Evolutionary conservation across 1,140 invertebrate species (phyloP).

Genomic region (Drosophila teissieri): DNA sequence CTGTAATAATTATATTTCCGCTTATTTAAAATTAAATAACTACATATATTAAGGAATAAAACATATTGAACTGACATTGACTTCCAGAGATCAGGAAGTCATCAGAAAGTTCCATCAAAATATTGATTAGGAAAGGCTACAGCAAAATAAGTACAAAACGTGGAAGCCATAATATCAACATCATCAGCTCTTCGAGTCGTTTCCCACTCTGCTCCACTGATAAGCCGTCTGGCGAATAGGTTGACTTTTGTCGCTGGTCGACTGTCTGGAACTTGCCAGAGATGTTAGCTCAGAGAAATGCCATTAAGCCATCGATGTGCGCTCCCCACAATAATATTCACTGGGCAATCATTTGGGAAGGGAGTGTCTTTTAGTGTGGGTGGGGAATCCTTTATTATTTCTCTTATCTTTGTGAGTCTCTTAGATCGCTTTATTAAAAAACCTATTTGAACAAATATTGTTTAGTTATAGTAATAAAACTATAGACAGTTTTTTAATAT

Average conservation of each 20-base stretch:
- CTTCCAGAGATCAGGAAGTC: background rate
- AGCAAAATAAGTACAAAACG: slow-evolving; percentile 6
- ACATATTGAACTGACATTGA: background rate
- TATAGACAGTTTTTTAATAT: too few relatives aligned
- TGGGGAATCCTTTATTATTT: background rate
- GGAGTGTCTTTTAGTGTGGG: slow-evolving; percentile 10
- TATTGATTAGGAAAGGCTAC: slow-evolving; percentile 29
- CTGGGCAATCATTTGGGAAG: slow-evolving; percentile 32
- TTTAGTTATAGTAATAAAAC: too few relatives aligned
- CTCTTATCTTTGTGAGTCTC: background rate
- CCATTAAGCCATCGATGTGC: slow-evolving; percentile 48
- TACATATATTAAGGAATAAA: background rate
- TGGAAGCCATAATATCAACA: slow-evolving; percentile 47
- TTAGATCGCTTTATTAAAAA: background rate
- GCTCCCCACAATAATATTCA: slow-evolving; percentile 34
- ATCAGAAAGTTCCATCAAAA: slow-evolving; percentile 30
- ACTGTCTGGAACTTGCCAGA: slow-evolving; percentile 47
- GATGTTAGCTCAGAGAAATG: slow-evolving; percentile 19
- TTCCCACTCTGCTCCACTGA: slow-evolving; percentile 34
- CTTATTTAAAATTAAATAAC: background rate
- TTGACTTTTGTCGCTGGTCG: slow-evolving; percentile 22
- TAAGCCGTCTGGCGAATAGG: slow-evolving; percentile 37
- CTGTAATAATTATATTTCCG: too few relatives aligned
- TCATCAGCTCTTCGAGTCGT: slow-evolving; percentile 30
- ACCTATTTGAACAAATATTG: too few relatives aligned